Base-by-base conservation (phyloP, 1,140 invertebrate genomes). In the Hylaeus volcanicus region DNA sequence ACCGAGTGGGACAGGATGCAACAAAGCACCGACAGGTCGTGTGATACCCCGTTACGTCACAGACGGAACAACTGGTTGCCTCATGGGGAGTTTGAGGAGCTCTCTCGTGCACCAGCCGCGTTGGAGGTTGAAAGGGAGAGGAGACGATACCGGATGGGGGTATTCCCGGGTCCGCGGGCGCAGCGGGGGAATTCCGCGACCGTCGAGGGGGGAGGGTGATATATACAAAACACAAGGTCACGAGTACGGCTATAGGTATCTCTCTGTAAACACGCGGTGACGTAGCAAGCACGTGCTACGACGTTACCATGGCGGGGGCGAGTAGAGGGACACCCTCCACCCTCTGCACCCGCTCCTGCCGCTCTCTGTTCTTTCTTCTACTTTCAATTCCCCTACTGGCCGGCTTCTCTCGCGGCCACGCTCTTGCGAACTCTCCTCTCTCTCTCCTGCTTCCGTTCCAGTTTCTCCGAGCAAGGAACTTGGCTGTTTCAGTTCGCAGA, bases 191-290 rank as follows among this genome's bases (percentile, higher is more conserved):
- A 74, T 80, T 72, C 81, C 71, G 85, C 74, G 83, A 64, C 78
- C 69, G 81, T 56, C 76, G 83, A 80, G 81, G 81, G 83, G 83
- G 81, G 85, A 86, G 86, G 90, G 86, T 89, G 89, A 90, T 92
- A 89, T 90, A 91, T 91, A 91, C 89, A 92, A 92, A 92, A 92
- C 87, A 88, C 91, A 92, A 92, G 91, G 91, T 92, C 91, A 91
- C 89, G 89, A 91, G 91, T 91, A 86, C 86, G 88, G 89, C 87
- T 90, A 90, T 90, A 89, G 84, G 84, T 88, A 89, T 87, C 86
- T 90, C 81, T 89, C 88, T 91, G 90, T 91, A 91, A 92, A 92
- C 90, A 92, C 85, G 88, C 86, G 89, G 86, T 92, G 88, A 92
- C 91, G 91, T 91, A 92, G 86, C 81, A 76, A 88, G 89, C 88